Evolutionary conservation across 2,113 vertebrate species (phyloP), one percentile per base, ranked within the genome.

Genomic region (Lepus timidus): DNA sequence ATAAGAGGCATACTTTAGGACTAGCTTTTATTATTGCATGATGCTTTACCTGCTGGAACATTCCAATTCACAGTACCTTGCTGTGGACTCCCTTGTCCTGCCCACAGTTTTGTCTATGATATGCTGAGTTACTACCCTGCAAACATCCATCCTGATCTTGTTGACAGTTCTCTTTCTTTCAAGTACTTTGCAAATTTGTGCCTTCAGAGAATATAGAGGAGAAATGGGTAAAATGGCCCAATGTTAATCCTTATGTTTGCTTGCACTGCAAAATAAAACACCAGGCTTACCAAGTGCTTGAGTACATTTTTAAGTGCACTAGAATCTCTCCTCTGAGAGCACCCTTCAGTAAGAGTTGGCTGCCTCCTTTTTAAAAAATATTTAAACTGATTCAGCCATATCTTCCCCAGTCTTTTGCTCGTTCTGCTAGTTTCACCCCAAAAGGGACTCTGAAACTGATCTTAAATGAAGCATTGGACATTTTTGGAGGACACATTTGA

Each of bases 381-480:
- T 93, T 94, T 91, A 52, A 5, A 20, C 58, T 70, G 52, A 82
- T 31, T 92, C 52, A 88, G 13, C 64, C 33, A 2, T 85, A 14
- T 49, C 44, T 79, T 94, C 33, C n/a, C 5, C 27, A 85, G 64
- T 27, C n/a, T 86, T 61, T 89, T 78, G 36, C 23, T 36, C 70
- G 17, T 74, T 85, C 75, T 70, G 29, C 90, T 39, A 80, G 51
- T 39, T 62, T 90, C 62, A 29, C 20, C 68, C 94, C 64, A 78
- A 52, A 90, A 64, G 31, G 27, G 31, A 58, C 78, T 90, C 84
- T 81, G 62, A 92, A 94, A 81, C 20, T 62, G 29, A 78, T 88
- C 52, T 89, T 95, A 68, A 96, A 87, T 64, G 36, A 94, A 83
- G 68, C 25, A 31, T 91, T 22, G 52, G 33, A 36, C 36, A 22